Evolutionary conservation across 64 coral and sea anemone species (phyloP).

Genomic region (Stichodactyla helianthus): DNA sequence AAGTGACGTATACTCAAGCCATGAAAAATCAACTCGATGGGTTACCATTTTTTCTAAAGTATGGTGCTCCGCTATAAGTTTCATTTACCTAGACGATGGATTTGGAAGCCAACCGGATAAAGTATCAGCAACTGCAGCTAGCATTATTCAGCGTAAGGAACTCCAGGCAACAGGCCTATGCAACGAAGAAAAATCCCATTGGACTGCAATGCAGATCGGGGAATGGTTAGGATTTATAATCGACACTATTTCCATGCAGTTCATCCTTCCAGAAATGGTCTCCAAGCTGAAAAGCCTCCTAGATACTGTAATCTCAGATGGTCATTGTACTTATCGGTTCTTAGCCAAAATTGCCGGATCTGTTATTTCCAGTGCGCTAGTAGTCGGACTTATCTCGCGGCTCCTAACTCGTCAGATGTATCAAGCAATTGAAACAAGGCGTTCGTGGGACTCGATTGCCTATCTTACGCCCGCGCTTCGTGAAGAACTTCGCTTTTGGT

Average conservation of each 20-base stretch:
- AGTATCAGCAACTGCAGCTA: constrained; percentile 28
- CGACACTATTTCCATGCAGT: constrained; percentile 46
- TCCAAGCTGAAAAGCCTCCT: constrained; percentile 46
- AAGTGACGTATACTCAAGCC: too few relatives aligned
- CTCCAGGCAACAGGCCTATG: constrained; percentile 11
- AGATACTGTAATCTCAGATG: constrained; percentile 19
- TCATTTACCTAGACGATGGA: constrained; percentile 44
- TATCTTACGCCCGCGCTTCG: background rate
- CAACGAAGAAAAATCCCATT: constrained; percentile 48
- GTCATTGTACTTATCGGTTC: background rate
- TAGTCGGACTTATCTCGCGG: constrained; percentile 16
- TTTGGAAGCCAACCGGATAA: constrained; percentile 46
- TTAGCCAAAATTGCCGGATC: constrained; percentile 30
- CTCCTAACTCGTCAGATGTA: constrained; percentile 38
- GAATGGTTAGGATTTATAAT: constrained; percentile 52
- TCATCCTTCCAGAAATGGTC: constrained; percentile 41
- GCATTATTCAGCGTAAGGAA: constrained; percentile 40
- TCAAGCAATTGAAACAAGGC: constrained; percentile 9
- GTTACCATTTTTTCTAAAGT: too few relatives aligned
- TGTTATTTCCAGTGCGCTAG: constrained; percentile 31
- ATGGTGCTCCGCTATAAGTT: too few relatives aligned
- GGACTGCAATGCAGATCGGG: constrained; percentile 24
- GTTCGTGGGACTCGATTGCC: background rate
- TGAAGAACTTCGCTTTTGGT: constrained; percentile 19
- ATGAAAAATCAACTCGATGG: too few relatives aligned